phyloP scores from a whole-genome alignment of 2,888 invertebrate genomes.

The Ophraella communa region DNA sequence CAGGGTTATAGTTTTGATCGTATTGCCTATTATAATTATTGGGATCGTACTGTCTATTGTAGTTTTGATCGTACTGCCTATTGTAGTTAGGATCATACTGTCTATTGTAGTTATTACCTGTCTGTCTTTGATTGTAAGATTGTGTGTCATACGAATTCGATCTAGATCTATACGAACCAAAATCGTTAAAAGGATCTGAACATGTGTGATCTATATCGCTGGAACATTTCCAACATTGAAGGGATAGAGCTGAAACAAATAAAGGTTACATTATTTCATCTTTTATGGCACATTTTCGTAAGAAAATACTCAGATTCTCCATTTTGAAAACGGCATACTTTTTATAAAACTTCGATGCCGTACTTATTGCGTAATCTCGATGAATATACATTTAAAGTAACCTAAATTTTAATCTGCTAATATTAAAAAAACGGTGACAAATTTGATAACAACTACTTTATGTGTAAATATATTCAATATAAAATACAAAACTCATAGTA shows the following conservation, averaged over 20 bases:
- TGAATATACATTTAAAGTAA: no score
- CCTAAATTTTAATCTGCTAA: no score
- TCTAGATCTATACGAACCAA: constrained; percentile 16
- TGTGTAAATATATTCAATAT: no score
- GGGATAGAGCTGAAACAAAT: constrained; percentile 65
- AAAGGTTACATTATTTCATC: not conserved
- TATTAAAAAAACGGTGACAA: no score
- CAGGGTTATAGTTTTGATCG: constrained; percentile 47
- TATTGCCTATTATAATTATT: constrained; percentile 61
- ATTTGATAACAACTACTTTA: no score
- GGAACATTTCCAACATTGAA: constrained; percentile 80
- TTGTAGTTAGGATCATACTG: constrained; percentile 19
- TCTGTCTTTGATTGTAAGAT: constrained; percentile 29
- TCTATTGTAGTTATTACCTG: constrained; percentile 20
- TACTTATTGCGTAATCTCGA: no score
- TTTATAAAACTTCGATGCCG: no score
- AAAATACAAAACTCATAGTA: no score
- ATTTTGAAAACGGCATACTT: no score
- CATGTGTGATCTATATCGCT: constrained; percentile 75
- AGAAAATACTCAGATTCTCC: no score
- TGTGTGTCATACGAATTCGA: constrained; percentile 31
- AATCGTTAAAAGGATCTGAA: constrained; percentile 73
- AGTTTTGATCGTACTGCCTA: constrained; percentile 54
- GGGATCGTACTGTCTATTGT: constrained; percentile 48
- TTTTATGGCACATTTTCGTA: no score